Conservation (phyloP, 2,888 invertebrate genomes). For the Onchidella celtica region DNA sequence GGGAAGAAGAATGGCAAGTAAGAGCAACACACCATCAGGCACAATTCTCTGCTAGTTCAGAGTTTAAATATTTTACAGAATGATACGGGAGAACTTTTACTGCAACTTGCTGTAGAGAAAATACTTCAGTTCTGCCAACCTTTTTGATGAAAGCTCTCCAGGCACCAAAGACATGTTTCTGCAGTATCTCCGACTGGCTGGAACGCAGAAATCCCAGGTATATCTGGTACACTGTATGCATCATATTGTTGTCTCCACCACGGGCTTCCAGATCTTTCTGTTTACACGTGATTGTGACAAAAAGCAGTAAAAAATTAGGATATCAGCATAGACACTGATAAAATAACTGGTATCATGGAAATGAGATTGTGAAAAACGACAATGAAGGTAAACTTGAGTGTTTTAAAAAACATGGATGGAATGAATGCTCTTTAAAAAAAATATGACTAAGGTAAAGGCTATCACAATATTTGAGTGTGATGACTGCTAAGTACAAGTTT, state of each 20-base stretch:
- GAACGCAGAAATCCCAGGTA: constrained; percentile 92
- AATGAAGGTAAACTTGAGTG: background rate
- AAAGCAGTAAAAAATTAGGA: background rate
- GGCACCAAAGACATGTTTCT: constrained; percentile 95
- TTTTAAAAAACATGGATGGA: background rate
- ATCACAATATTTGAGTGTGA: no score
- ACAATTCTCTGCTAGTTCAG: no score
- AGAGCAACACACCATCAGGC: no score
- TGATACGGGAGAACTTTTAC: no score
- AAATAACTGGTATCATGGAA: no score
- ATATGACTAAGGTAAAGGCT: no score
- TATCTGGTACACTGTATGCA: constrained; percentile 91
- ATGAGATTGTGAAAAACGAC: background rate
- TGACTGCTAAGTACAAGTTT: no score
- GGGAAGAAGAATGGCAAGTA: no score
- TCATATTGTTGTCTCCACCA: constrained; percentile 87
- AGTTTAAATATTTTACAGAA: no score
- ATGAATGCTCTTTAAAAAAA: background rate
- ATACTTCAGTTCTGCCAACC: constrained; percentile 64
- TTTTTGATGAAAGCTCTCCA: constrained; percentile 91
- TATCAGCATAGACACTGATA: no score
- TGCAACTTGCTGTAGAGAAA: no score
- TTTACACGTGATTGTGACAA: constrained; percentile 6
- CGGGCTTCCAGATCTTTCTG: constrained; percentile 82
- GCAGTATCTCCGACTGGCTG: constrained; percentile 93